A percentile compares a stretch with the other conserved stretches of the same genome.
These are phyloP conservation scores for Diceros bicornis DNA, from an alignment of 2,797 vertebrate species.

Conservation along the genomic window DNA sequence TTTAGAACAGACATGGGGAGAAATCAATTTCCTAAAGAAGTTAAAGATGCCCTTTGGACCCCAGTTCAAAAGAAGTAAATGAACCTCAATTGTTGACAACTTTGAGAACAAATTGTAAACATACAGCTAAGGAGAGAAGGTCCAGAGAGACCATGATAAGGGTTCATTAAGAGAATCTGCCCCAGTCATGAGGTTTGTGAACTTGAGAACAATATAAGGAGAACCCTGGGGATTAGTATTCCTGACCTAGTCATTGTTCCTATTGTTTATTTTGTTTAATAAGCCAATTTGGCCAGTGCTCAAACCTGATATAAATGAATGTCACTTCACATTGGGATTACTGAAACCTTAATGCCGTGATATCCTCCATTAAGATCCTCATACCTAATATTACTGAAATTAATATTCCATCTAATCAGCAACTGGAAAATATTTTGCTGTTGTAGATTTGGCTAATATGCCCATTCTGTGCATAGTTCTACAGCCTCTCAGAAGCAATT, in stretches of 20 bases:
- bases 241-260: not conserved
- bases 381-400: not conserved
- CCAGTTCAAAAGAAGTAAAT: conserved; percentile 50
- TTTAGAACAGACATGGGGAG: conserved; percentile 32
- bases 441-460: not conserved
- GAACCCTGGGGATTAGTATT: not conserved
- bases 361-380: not conserved
- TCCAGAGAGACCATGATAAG: conserved; percentile 16
- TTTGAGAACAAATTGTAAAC: conserved; percentile 36
- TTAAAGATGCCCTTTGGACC: conserved; percentile 51
- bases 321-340: not conserved
- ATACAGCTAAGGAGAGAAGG: not conserved
- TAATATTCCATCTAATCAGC: not conserved
- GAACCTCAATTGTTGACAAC: conserved; percentile 39
- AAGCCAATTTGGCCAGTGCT: not conserved
- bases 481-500: not conserved
- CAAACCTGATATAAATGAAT: not conserved
- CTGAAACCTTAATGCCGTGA: not conserved
- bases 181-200: not conserved
- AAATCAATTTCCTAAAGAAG: conserved; percentile 65
- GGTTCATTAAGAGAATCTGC: not conserved
- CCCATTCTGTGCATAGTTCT: not conserved
- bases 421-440: too few species aligned
- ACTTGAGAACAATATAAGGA: not conserved
- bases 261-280: not conserved